These are phyloP conservation scores for Crambe crambe DNA, from an alignment of 37 sponge, comb jelly and placozoan species.

Conservation along the genomic window DNA sequence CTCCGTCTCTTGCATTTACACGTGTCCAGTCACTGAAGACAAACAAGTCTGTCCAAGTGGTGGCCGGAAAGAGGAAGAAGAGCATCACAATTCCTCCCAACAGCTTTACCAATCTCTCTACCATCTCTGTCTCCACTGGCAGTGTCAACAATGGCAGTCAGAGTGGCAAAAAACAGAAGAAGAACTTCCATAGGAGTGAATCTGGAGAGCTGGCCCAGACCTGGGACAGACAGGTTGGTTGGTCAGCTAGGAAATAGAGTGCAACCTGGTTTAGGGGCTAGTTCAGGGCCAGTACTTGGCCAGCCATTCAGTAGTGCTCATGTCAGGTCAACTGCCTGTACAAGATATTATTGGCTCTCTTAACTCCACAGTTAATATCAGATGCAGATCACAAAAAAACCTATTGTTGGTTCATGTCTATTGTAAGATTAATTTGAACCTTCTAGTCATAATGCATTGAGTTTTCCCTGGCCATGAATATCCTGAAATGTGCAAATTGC, in stretches of 20 bases:
- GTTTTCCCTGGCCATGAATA: no score
- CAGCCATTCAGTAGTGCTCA: no score
- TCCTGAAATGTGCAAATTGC: no score
- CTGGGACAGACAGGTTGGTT: conserved; percentile 11
- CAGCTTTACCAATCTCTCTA: conserved; percentile 13
- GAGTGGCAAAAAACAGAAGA: not conserved
- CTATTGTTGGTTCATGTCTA: no score
- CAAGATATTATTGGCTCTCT: no score
- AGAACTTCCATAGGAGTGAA: conserved; percentile 34
- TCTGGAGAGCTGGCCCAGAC: conserved; percentile 32
- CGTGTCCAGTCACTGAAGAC: conserved; percentile 49
- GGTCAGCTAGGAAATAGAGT: not conserved
- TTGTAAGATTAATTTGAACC: no score
- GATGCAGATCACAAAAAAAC: no score
- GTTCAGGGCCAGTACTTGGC: no score
- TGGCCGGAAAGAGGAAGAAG: conserved; percentile 58
- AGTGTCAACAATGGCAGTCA: not conserved
- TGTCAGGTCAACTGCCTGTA: no score
- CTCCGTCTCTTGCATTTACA: conserved; percentile 15
- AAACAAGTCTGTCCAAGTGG: conserved; percentile 2
- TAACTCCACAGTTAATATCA: no score
- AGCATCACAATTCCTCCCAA: not conserved
- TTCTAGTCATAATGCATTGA: no score
- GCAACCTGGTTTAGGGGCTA: not conserved
- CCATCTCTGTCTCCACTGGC: conserved; percentile 14